Percentiles rank a stretch among this genome's conserved stretches.
phyloP scores from a whole-genome alignment of 2,888 invertebrate genomes.

The Cotesia congregata region DNA sequence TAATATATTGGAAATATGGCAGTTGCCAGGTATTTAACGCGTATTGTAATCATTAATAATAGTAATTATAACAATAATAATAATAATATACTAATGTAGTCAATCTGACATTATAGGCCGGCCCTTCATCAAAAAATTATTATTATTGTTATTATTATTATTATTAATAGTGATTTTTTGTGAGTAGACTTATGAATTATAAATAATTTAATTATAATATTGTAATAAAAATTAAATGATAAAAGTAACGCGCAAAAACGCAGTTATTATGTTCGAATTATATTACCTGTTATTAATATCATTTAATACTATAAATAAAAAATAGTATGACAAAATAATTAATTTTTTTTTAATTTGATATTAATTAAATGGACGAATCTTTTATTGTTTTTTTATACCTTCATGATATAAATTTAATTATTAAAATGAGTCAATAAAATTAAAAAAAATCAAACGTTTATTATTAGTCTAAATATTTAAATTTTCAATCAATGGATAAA shows the following conservation, averaged over 20 bases:
- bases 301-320: slow-evolving; percentile 3
- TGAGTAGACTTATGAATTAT: no score
- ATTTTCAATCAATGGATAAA: neutral
- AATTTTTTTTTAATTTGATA: neutral
- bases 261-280: neutral
- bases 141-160: neutral
- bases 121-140: slow-evolving; percentile 46
- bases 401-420: no score
- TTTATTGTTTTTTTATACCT: neutral
- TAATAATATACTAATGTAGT: slow-evolving; percentile 18
- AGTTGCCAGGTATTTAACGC: slow-evolving; percentile 42
- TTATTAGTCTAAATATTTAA: neutral
- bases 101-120: slow-evolving; percentile 52
- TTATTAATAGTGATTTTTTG: slow-evolving; percentile 33
- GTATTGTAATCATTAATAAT: slow-evolving; percentile 45
- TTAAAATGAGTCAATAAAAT: neutral
- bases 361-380: neutral
- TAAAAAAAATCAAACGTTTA: neutral
- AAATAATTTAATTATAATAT: neutral
- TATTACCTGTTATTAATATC: neutral
- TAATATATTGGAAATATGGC: slow-evolving; percentile 38
- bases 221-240: neutral
- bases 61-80: slow-evolving; percentile 20
- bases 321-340: slow-evolving; percentile 8
- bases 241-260: neutral